phyloP scores from a whole-genome alignment of 2,797 vertebrate genomes.

The Picus viridis region DNA sequence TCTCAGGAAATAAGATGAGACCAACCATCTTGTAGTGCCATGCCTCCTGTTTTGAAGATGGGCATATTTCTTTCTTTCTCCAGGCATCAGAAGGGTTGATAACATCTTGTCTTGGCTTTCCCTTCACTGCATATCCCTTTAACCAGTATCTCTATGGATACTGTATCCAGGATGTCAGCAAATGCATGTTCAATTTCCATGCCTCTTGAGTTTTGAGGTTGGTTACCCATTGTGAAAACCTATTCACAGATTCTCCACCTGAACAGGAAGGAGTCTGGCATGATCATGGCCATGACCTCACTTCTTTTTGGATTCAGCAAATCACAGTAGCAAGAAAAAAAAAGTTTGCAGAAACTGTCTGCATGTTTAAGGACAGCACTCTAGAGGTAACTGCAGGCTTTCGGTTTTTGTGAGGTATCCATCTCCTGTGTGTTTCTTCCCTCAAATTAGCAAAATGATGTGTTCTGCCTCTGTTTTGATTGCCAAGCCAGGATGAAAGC shows the following conservation, averaged over 20 bases:
- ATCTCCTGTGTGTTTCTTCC: not conserved
- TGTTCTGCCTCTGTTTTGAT: not conserved
- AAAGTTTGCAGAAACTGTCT: not conserved
- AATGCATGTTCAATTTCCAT: not conserved
- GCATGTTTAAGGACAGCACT: not conserved
- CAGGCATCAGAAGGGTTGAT: not conserved
- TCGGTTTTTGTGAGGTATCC: not conserved
- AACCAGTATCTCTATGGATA: not conserved
- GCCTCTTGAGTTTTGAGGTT: not conserved
- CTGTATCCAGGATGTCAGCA: not conserved
- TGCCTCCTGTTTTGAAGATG: not conserved
- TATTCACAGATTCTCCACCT: not conserved
- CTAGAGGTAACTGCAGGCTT: not conserved
- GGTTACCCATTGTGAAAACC: not conserved
- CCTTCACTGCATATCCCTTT: not conserved
- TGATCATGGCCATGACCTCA: not conserved
- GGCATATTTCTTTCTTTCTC: not conserved
- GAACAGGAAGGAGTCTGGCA: not conserved
- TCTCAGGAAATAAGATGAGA: not conserved
- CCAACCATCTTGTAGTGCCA: not conserved
- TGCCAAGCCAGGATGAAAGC: not conserved
- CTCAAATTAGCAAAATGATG: not conserved
- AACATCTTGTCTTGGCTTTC: not conserved
- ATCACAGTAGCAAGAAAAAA: not conserved
- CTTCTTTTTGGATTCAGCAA: not conserved